phyloP scores from a whole-genome alignment of 1,140 invertebrate species.

The Brachionus rotundiformis region DNA sequence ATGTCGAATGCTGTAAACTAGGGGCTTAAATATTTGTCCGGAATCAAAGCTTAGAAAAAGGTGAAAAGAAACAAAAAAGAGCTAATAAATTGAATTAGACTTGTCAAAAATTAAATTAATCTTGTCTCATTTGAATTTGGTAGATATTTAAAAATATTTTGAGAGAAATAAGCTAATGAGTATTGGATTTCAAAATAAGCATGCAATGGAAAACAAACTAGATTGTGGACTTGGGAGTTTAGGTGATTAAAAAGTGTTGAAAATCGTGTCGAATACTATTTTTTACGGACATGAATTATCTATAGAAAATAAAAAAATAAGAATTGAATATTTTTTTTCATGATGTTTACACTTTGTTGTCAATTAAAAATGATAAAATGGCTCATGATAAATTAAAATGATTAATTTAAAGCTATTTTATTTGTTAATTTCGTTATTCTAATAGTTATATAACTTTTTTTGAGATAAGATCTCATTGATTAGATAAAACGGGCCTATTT shows the following conservation, averaged over 20 bases:
- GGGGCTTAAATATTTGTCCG: neutral
- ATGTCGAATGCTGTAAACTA: neutral
- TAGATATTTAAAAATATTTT: neutral
- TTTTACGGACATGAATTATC: constrained; percentile 7
- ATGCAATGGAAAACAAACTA: constrained; percentile 15
- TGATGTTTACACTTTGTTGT: neutral
- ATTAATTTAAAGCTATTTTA: no score
- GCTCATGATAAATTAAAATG: neutral
- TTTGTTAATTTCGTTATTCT: no score
- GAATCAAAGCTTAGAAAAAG: neutral
- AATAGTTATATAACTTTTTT: no score
- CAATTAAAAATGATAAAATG: neutral
- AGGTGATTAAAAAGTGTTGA: neutral
- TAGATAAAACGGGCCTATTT: no score
- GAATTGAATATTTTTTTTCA: no score
- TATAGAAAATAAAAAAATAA: neutral
- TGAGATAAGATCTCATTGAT: no score
- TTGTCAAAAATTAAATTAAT: constrained; percentile 17
- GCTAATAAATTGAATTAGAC: neutral
- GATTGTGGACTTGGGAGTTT: neutral
- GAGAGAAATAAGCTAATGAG: constrained; percentile 3
- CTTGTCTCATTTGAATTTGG: constrained; percentile 1
- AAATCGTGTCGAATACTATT: neutral
- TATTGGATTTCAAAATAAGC: neutral
- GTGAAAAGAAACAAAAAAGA: neutral